Evolutionary conservation across 2,113 vertebrate species (phyloP).

Genomic region (Arvicanthis niloticus): DNA sequence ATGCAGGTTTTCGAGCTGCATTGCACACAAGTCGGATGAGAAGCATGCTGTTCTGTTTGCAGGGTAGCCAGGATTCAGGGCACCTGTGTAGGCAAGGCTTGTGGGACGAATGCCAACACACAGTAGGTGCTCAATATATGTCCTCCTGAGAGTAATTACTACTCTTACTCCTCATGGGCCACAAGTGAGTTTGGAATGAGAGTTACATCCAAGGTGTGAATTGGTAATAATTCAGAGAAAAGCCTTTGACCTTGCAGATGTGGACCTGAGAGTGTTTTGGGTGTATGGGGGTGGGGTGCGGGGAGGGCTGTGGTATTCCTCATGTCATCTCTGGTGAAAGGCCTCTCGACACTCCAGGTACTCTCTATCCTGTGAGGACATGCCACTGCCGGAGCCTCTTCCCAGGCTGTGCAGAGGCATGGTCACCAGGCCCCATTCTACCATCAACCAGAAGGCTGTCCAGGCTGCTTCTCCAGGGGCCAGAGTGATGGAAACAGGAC

Average conservation of each 20-base stretch:
- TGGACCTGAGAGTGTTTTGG: not conserved
- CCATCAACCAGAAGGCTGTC: not conserved
- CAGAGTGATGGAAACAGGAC: no score
- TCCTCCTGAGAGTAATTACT: fast-evolving
- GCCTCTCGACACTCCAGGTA: fast-evolving
- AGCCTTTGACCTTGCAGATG: no score
- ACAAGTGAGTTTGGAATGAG: fast-evolving
- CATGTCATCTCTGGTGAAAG: fast-evolving
- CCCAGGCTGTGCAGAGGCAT: not conserved
- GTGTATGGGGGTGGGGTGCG: fast-evolving
- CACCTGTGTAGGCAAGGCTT: fast-evolving
- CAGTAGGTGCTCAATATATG: fast-evolving
- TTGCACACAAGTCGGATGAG: fast-evolving
- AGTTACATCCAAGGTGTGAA: fast-evolving
- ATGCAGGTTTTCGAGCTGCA: fast-evolving
- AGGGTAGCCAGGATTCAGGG: fast-evolving
- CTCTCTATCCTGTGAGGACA: fast-evolving
- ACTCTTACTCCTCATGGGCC: fast-evolving
- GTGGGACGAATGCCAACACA: fast-evolving
- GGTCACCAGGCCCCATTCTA: fast-evolving
- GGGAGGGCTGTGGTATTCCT: fast-evolving
- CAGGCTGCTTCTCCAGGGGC: no score
- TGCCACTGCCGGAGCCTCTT: fast-evolving
- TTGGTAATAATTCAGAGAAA: fast-evolving
- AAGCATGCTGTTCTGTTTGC: fast-evolving